phyloP scores from a whole-genome alignment of 2,888 invertebrate genomes.

The Lordiphosa andalusiaca region DNA sequence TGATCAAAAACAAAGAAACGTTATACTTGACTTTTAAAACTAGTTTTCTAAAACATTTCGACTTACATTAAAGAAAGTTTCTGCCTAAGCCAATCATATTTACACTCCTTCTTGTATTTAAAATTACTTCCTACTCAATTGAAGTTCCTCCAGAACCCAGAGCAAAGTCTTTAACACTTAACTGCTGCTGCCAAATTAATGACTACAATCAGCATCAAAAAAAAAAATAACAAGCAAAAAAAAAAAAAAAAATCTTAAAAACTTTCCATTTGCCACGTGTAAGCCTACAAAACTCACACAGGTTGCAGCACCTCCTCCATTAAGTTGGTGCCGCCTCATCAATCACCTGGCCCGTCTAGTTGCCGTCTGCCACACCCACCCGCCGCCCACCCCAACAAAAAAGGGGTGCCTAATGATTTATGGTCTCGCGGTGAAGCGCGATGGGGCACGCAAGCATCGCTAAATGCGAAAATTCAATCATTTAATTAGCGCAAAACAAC shows the following conservation, averaged over 20 bases:
- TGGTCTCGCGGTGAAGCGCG: conserved; percentile 27
- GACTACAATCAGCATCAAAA: conserved; percentile 9
- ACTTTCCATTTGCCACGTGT: conserved; percentile 46
- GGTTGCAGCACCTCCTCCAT: conserved; percentile 14
- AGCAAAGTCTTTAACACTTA: no score
- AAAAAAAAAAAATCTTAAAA: conserved; percentile 26
- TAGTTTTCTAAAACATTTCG: no score
- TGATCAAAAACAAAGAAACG: no score
- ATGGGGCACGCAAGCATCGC: conserved; percentile 39
- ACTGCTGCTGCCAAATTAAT: conserved; percentile 1
- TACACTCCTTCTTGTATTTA: no score
- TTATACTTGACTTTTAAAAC: no score
- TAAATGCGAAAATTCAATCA: conserved; percentile 71
- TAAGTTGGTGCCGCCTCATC: conserved; percentile 48
- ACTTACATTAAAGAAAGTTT: no score
- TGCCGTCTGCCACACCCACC: conserved; percentile 15
- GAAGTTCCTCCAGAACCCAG: no score
- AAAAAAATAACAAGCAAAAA: no score
- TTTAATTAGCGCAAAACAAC: conserved; percentile 68
- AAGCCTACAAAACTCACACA: conserved; percentile 43
- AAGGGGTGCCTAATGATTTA: conserved; percentile 63
- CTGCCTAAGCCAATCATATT: no score
- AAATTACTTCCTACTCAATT: no score
- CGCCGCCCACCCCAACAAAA: background rate
- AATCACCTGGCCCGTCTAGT: conserved; percentile 54